Evolutionary conservation across 2,797 vertebrate genomes (phyloP).

Genomic region (Psittacula derbiana): DNA sequence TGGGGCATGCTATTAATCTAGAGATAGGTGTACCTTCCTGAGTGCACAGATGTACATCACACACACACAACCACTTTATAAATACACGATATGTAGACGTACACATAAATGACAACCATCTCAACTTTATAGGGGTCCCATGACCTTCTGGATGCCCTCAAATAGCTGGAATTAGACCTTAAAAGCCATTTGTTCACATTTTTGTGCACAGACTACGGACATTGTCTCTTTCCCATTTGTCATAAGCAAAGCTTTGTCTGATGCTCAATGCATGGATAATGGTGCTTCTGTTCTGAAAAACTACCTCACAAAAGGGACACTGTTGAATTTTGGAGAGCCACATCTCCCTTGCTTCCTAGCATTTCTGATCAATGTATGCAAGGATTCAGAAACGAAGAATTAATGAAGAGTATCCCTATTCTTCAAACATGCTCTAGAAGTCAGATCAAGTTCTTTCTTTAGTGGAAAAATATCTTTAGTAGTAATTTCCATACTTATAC

Average conservation of each 20-base stretch:
- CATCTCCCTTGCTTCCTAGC: background rate
- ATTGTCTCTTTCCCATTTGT: background rate
- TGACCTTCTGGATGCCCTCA: background rate
- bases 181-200: background rate
- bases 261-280: background rate
- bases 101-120: background rate
- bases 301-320: background rate
- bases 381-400: background rate
- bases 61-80: background rate
- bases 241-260: background rate
- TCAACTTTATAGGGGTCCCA: background rate
- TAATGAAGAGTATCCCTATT: background rate
- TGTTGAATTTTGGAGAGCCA: background rate
- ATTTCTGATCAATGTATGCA: background rate
- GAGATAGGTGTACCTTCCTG: background rate
- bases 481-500: background rate
- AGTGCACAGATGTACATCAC: background rate
- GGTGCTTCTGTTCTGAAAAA: background rate
- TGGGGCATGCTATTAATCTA: background rate
- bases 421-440: background rate
- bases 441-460: background rate
- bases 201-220: background rate
- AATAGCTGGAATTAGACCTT: background rate
- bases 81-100: background rate
- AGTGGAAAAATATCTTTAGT: background rate